Base-by-base conservation (phyloP, 1,140 invertebrate species). In the Aphelinus atriplicis region DNA sequence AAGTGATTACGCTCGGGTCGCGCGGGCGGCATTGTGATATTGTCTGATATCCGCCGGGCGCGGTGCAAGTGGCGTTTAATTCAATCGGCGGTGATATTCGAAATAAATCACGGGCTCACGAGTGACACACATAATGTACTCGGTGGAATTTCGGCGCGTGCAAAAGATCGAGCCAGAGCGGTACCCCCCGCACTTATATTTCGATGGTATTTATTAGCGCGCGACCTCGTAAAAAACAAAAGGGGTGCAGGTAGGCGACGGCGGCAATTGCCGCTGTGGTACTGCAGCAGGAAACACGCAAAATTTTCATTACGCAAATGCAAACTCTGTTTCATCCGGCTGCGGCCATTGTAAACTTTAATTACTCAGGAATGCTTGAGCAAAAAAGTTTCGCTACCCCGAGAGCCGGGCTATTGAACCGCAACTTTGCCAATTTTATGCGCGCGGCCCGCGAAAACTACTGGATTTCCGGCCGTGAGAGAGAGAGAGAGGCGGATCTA, bases 221-320 rank as follows among this genome's bases (percentile, higher is more conserved):
- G 61, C 3, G 7, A 63, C 3, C n/a, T 7, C n/a, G 57, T 26
- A 1, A 43, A 7, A 60, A 6, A 60, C 10, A 60, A 60, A 6
- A 5, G 2, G 3, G 2, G 4, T 42, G 42, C 6, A 45, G 57
- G 26, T 43, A 43, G 6, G 57, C 57, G 57, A 26, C 58, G 26
- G 55, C 7, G 9, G 58, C 46, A 47, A n/a, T 74, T 46, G 57
- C 10, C 6, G 48, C 26, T 26, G 26, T 26, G 26, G 26, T 26
- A 26, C 26, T 26, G 26, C 26, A 26, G 26, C 26, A 26, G 26
- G 53, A 65, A 56, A 50, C 56, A 65, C 9, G 48, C 47, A 73
- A 60, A 73, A 73, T 66, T 66, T 73, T 73, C 71, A 73, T 73
- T 66, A 58, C 48, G 71, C 51, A 65, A 65, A 65, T 57, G 42